phyloP scores from a whole-genome alignment of 2,888 invertebrate species.

The Pteria penguin region DNA sequence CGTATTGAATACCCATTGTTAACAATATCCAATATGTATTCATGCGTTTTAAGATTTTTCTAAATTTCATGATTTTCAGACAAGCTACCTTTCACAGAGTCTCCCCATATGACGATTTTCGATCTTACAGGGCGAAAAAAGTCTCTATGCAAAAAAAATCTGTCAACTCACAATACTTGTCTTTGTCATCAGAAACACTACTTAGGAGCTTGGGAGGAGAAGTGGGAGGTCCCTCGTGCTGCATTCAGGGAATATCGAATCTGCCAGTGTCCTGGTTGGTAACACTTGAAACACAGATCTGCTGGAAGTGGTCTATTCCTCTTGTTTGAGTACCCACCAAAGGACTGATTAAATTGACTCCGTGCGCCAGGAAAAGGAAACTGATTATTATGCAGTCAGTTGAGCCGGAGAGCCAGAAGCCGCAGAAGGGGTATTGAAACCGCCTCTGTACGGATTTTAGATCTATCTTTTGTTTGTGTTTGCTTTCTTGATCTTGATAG shows the following conservation, averaged over 20 bases:
- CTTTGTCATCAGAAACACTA: background rate
- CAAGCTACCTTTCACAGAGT: conserved; percentile 18
- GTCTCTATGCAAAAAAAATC: background rate
- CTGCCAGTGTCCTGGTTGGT: conserved; percentile 1
- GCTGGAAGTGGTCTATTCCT: conserved; percentile 6
- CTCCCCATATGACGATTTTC: background rate
- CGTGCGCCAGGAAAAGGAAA: background rate
- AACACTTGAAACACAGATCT: conserved; percentile 9
- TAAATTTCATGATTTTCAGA: conserved; percentile 8
- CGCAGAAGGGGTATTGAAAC: background rate
- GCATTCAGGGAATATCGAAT: background rate
- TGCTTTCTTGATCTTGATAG: background rate
- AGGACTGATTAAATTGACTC: background rate
- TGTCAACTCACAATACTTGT: background rate
- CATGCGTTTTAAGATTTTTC: conserved; percentile 6
- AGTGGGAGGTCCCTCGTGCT: background rate
- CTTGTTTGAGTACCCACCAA: background rate
- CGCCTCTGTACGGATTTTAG: background rate
- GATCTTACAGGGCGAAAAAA: conserved; percentile 1
- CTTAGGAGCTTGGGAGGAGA: background rate
- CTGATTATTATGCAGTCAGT: background rate
- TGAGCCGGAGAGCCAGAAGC: background rate
- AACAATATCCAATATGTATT: conserved; percentile 4
- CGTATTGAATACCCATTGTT: conserved; percentile 20
- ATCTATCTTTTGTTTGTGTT: background rate